Evolutionary conservation across 2,888 invertebrate species (phyloP).

Genomic region (Eledona agricola): DNA sequence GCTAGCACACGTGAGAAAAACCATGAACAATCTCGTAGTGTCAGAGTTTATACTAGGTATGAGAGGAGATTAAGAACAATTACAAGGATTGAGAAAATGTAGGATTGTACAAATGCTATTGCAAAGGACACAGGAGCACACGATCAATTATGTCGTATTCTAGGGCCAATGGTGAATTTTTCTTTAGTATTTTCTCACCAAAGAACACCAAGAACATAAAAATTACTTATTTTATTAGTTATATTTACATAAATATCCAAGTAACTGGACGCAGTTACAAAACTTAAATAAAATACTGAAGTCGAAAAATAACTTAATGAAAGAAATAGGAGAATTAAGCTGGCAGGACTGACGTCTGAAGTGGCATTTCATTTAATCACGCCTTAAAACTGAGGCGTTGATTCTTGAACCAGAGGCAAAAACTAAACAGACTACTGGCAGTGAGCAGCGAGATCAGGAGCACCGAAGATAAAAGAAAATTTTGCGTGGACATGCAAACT

Average conservation of each 20-base stretch:
- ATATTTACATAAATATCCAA: conserved; percentile 36
- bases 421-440: conserved; percentile 66
- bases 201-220: no score
- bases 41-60: no score
- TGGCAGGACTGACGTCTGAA: conserved; percentile 24
- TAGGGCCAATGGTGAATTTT: no score
- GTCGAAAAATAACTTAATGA: no score
- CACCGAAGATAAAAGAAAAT: conserved; percentile 71
- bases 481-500: conserved; percentile 72
- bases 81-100: no score
- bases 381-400: conserved; percentile 48
- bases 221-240: conserved; percentile 25
- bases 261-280: conserved; percentile 27
- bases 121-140: no score
- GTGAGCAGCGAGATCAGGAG: conserved; percentile 70
- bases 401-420: conserved; percentile 65
- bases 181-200: no score
- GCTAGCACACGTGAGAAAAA: no score
- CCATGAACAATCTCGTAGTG: no score
- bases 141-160: no score
- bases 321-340: conserved; percentile 11
- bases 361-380: conserved; percentile 6
- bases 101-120: no score
- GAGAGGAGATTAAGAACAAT: no score
- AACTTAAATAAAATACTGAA: conserved; percentile 23